phyloP scores from a whole-genome alignment of 2,797 vertebrate genomes.

The Brachyrhaphis roseni region DNA sequence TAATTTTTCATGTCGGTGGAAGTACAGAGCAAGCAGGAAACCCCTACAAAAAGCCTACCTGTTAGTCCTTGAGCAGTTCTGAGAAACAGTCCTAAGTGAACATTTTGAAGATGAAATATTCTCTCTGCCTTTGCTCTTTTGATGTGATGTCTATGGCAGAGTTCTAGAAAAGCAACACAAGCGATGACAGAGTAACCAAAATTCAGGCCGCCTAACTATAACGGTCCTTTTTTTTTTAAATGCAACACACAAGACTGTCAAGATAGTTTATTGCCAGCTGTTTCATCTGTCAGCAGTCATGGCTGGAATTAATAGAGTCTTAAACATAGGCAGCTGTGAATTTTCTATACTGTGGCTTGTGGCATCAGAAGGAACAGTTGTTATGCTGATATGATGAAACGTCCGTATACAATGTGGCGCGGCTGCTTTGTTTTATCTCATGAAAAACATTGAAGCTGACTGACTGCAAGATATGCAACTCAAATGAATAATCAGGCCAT shows the following conservation, averaged over 20 bases:
- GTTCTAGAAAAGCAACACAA: conserved; percentile 57
- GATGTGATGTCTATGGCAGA: conserved; percentile 57
- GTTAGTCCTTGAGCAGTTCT: conserved; percentile 66
- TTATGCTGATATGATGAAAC: conserved; percentile 67
- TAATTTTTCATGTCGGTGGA: conserved; percentile 64
- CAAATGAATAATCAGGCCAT: conserved; percentile 40
- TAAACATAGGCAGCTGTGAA: conserved; percentile 72
- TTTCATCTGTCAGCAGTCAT: conserved; percentile 75
- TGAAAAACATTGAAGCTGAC: conserved; percentile 42
- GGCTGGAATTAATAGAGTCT: conserved; percentile 74
- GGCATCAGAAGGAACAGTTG: conserved; percentile 63
- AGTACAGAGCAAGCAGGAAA: conserved; percentile 56
- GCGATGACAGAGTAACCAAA: conserved; percentile 64
- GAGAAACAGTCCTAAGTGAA: conserved; percentile 64
- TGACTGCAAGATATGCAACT: conserved; percentile 32
- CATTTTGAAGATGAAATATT: conserved; percentile 69
- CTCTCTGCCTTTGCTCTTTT: conserved; percentile 55
- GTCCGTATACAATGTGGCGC: conserved; percentile 27
- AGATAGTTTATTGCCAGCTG: conserved; percentile 72
- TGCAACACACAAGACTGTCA: conserved; percentile 61
- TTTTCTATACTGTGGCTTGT: conserved; percentile 63
- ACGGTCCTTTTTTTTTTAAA: conserved; percentile 32
- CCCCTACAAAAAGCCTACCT: conserved; percentile 50
- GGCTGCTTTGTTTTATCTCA: conserved; percentile 56
- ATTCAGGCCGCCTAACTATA: conserved; percentile 52